Percentiles rank a stretch among this genome's conserved stretches.
Conservation (phyloP, 92 coral and sea anemone genomes). For the Virgularia gustaviana region DNA sequence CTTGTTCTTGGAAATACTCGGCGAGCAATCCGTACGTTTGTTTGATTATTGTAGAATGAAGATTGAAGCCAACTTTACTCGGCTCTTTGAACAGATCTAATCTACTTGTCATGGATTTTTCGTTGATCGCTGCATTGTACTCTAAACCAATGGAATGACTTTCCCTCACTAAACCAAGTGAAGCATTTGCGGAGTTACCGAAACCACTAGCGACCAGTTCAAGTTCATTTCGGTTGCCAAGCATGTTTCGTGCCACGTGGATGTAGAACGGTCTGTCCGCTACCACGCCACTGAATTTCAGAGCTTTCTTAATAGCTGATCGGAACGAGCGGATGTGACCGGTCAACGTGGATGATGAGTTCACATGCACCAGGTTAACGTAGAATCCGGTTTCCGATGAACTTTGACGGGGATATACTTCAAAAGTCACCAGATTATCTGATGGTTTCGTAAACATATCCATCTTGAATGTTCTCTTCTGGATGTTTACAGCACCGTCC, state of each 20-base stretch:
- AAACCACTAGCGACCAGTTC: conserved; percentile 36
- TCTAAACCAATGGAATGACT: conserved; percentile 7
- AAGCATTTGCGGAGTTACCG: conserved; percentile 11
- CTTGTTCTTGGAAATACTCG: background rate
- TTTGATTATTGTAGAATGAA: background rate
- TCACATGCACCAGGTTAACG: conserved; percentile 74
- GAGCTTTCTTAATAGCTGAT: conserved; percentile 54
- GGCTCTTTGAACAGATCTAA: background rate
- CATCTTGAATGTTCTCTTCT: conserved; percentile 59
- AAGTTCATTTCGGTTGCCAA: conserved; percentile 61
- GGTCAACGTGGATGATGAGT: conserved; percentile 56
- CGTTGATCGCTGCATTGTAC: conserved; percentile 41
- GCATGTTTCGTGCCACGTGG: conserved; percentile 57
- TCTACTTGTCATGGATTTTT: conserved; percentile 37
- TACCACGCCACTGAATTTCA: conserved; percentile 72
- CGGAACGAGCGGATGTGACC: conserved; percentile 16
- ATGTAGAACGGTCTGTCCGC: conserved; percentile 72
- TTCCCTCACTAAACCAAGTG: background rate
- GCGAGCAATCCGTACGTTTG: background rate
- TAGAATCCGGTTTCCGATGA: conserved; percentile 73
- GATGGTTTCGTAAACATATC: conserved; percentile 63
- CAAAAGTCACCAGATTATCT: conserved; percentile 68
- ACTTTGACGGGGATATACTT: conserved; percentile 58
- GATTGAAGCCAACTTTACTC: conserved; percentile 7
- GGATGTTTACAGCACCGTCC: conserved; percentile 60